Percentiles rank a stretch among this genome's conserved stretches.
phyloP scores from a whole-genome alignment of 1,140 invertebrate species.

The Drosophila erecta region DNA sequence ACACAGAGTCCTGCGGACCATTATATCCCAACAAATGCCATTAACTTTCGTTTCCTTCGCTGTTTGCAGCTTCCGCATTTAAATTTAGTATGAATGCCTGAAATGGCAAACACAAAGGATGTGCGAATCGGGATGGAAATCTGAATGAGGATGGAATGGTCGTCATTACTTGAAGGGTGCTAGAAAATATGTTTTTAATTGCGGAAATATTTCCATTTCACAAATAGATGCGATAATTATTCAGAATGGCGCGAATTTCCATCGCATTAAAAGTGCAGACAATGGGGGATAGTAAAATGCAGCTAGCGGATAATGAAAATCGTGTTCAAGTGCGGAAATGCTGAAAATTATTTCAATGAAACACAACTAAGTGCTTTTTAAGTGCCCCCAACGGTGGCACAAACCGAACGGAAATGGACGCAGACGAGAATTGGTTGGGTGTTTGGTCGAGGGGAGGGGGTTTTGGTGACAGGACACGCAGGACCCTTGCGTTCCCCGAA shows the following conservation, averaged over 20 bases:
- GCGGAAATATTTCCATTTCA: constrained; percentile 72
- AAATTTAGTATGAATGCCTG: constrained; percentile 58
- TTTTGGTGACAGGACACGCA: constrained; percentile 10
- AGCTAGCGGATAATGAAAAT: constrained; percentile 59
- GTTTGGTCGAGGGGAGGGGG: neutral
- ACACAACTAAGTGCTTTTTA: constrained; percentile 74
- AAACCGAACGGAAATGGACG: constrained; percentile 32
- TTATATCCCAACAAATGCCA: constrained; percentile 6
- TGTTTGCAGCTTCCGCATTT: constrained; percentile 24
- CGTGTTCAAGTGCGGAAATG: constrained; percentile 73
- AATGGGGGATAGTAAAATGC: constrained; percentile 72
- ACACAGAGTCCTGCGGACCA: neutral
- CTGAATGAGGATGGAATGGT: constrained; percentile 19
- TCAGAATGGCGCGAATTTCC: constrained; percentile 70
- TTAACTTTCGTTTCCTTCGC: constrained; percentile 19
- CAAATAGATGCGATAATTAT: constrained; percentile 78
- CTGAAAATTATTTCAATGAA: constrained; percentile 78
- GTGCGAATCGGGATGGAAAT: constrained; percentile 15
- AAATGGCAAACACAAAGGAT: constrained; percentile 48
- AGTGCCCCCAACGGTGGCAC: constrained; percentile 42
- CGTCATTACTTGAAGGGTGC: constrained; percentile 63
- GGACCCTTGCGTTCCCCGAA: neutral
- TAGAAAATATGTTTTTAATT: constrained; percentile 78
- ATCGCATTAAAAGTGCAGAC: constrained; percentile 79
- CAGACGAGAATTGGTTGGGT: constrained; percentile 12